Evolutionary conservation across 2,113 vertebrate genomes (phyloP).

Genomic region (Passer montanus): DNA sequence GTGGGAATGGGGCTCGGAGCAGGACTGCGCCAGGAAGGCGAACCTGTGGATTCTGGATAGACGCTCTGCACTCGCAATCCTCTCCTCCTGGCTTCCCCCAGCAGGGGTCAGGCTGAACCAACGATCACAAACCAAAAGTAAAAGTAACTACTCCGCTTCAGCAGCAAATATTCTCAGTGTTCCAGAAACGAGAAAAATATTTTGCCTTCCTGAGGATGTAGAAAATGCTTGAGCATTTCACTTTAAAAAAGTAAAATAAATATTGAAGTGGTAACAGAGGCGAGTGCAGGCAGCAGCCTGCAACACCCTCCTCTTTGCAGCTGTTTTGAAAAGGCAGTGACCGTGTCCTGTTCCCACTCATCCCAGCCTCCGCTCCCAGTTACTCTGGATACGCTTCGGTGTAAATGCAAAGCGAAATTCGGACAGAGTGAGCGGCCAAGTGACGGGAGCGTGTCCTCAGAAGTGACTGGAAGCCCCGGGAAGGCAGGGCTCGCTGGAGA

Average conservation of each 20-base stretch:
- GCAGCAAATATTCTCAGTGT: neutral
- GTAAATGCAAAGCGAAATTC: neutral
- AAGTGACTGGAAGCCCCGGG: neutral
- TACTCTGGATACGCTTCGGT: neutral
- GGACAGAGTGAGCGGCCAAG: neutral
- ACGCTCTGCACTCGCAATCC: accelerated
- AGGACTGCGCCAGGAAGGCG: accelerated
- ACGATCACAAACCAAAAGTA: neutral
- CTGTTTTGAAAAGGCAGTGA: neutral
- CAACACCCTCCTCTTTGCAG: neutral
- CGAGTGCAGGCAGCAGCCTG: neutral
- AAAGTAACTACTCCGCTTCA: neutral
- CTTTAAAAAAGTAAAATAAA: neutral
- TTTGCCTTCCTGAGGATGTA: neutral
- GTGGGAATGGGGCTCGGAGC: neutral
- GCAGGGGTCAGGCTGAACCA: conserved; percentile 51
- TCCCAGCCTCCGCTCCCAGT: neutral
- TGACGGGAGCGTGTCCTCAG: neutral
- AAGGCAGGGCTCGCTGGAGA: neutral
- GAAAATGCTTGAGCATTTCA: neutral
- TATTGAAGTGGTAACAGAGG: neutral
- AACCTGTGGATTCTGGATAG: neutral
- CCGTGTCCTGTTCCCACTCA: neutral
- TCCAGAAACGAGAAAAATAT: neutral
- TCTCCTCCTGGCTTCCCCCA: conserved; percentile 1